Evolutionary conservation across 2,113 vertebrate genomes (phyloP), one percentile per base, ranked within the genome.

Genomic region (Thryonomys swinderianus): DNA sequence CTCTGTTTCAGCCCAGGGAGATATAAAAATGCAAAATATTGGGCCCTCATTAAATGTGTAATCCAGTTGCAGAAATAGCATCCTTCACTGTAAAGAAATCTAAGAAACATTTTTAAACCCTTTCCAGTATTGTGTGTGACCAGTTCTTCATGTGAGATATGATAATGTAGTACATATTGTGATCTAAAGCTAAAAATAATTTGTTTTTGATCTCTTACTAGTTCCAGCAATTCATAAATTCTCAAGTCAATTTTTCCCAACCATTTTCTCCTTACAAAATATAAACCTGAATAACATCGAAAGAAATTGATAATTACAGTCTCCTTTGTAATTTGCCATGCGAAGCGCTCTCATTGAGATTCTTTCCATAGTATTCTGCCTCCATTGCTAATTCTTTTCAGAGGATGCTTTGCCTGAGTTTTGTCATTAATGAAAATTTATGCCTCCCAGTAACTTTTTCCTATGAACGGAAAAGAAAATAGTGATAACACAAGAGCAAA

Each of bases 321-420:
- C 30, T 61, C 61, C 55, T 96, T 98, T 97, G 51, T 96, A 95
- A 96, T 98, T 96, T 96, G 4, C 55, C 73, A 96, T 98, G 71
- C 95, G 96, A 97, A 96, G 59, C 97, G 94, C 82, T 96, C 88
- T 93, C 88, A 71, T 93, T 95, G 91, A 97, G 95, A 97, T 97
- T 94, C 74, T 23, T 40, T 97, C 95, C 95, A 12, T 96, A 85
- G 51, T 93, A 91, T 14, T 42, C 73, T 97, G 82, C 42, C 73
- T 93, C 88, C 67, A 71, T 83, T 97, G 67, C 76, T 98, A 94
- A 95, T 97, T 97, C 80, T 97, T 97, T 97, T 97, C 66, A 96
- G 76, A 95, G 27, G 97, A 94, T 94, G 18, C 34, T 96, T 84
- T 96, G 82, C n/a, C 85, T 96, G 71, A 96, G 55, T 95, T 97